phyloP scores from a whole-genome alignment of 30 jellyfish, hydroid and myxozoan genomes.

The Hydra vulgaris region DNA sequence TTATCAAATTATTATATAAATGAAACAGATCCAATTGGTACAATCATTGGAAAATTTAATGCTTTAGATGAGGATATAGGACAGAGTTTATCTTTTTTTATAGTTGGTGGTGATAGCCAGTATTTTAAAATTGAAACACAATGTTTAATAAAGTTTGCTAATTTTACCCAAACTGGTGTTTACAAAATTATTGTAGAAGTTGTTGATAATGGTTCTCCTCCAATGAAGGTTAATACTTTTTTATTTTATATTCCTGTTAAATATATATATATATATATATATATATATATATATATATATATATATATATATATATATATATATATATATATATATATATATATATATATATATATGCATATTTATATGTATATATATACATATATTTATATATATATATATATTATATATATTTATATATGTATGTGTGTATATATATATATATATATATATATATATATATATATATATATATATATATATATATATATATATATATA shows the following conservation, averaged over 20 bases:
- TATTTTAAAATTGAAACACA: slow-evolving; percentile 40
- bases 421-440: too few relatives aligned
- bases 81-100: slow-evolving; percentile 29
- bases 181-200: slow-evolving; percentile 33
- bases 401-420: too few relatives aligned
- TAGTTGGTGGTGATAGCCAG: slow-evolving; percentile 34
- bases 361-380: too few relatives aligned
- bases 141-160: slow-evolving; percentile 36
- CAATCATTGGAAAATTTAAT: slow-evolving; percentile 44
- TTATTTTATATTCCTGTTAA: not conserved
- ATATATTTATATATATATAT: too few relatives aligned
- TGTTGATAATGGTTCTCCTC: slow-evolving; percentile 61
- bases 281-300: too few relatives aligned
- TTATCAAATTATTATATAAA: slow-evolving; percentile 34
- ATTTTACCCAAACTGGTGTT: slow-evolving; percentile 21
- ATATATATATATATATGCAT: too few relatives aligned
- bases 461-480: too few relatives aligned
- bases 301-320: too few relatives aligned
- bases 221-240: slow-evolving; percentile 41
- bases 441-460: too few relatives aligned
- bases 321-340: too few relatives aligned
- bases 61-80: slow-evolving; percentile 58
- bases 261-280: not conserved
- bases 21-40: slow-evolving; percentile 54
- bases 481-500: too few relatives aligned